Evolutionary conservation across 1,140 invertebrate species (phyloP), one percentile per base, ranked within the genome.

Genomic region (Bombus consobrinus): DNA sequence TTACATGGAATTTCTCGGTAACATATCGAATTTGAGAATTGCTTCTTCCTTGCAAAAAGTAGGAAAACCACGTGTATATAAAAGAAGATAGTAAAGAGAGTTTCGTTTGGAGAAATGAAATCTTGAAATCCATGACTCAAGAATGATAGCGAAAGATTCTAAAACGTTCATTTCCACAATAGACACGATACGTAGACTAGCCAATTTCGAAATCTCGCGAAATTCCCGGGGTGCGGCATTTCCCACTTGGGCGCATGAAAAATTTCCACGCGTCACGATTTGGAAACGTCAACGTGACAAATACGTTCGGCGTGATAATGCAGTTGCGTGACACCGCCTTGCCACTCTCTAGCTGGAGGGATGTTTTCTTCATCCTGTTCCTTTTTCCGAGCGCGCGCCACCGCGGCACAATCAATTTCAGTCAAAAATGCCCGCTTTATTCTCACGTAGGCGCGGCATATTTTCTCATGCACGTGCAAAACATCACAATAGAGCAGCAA

Each of bases 261-360:
- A 88, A 83, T 87, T 88, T 84, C 71, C 22, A 66, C 86, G 68
- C 74, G 75, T 87, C 86, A 88, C 86, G 86, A 87, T 82, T 87
- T 66, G 64, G 81, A 87, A 84, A 88, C 62, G 87, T 84, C 87
- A 87, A 53, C 80, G 82, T 88, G 87, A 88, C 87, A 88, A 88
- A 88, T 88, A 87, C 81, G 87, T 39, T 53, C 69, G 86, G 86
- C 75, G 87, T 88, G 86, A 88, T 88, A 88, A 88, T 88, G 87
- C 81, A 88, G 77, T 88, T 86, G 81, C 87, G 87, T 88, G 86
- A 88, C 86, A 75, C 69, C 47, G 6, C 47, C 74, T 57, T 57
- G 32, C 69, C 59, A 81, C 72, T 81, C 78, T 18, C 15, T 18
- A 66, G 15, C 71, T 68, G 73, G 73, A 39, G 69, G 86, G 87